Base-by-base conservation (phyloP, 2,113 vertebrate species). In the Leptodactylus fuscus region DNA sequence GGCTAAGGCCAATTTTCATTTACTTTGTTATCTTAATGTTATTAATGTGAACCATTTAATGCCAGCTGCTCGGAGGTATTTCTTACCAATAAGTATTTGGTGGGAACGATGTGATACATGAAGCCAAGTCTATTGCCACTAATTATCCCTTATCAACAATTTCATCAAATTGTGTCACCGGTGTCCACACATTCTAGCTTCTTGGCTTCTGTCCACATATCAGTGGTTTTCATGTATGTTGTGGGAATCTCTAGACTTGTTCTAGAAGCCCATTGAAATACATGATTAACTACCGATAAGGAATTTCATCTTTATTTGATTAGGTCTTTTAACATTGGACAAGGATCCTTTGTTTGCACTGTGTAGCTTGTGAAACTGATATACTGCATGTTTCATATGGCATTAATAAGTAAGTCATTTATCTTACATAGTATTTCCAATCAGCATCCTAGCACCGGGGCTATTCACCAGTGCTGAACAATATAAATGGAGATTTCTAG, bases 231-330 rank as follows among this genome's bases (percentile, higher is more conserved):
- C n/a, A 38, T 49, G 32, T 53, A 55, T 75, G 20, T 15, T 55
- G 53, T 74, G 69, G 41, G 69, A 83, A 74, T 74, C 51, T 83
- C 49, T 58, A 22, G 36, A 44, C 9, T 13, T 58, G 20, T 32
- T 15, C 46, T 70, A 48, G 18, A 69, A 81, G 44, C 15, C 49
- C 27, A 81, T 16, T 62, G 46, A 36, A 62, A 7, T 55, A 46
- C 24, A 48, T 83, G 81, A 74, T 58, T 82, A 44, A 44, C 24
- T 83, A 74, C 51, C 41, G 51, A 60, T 60, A 83, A 55, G 53
- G 29, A 29, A 74, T 58, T 74, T 74, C 34, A 67, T 44, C 38
- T 58, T 79, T 79, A 55, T 58, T 34, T 70, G 11, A 71, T 83
- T 44, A 60, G 49, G 16, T 53, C 51, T 74, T 58, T 55, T 58